Evolutionary conservation across 2,888 invertebrate species (phyloP), one percentile per base, ranked within the genome.

Genomic region (Ectropis crepuscularia): DNA sequence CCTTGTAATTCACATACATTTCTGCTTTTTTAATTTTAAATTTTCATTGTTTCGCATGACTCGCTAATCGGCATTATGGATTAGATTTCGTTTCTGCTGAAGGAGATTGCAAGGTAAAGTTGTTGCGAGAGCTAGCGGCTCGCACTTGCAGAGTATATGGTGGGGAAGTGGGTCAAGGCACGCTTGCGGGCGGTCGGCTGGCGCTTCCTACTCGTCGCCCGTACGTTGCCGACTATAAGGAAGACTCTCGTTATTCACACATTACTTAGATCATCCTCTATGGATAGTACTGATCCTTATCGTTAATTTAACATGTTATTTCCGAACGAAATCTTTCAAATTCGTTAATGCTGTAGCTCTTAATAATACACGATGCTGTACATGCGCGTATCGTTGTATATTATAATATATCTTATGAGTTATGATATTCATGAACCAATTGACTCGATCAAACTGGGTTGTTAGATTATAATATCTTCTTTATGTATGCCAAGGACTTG

Each of bases 161-260:
- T 79, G 80, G 75, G 74, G 74, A 90, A 88, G 84, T 90, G 82
- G 90, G 92, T 91, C 92, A 92, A 92, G 92, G 92, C 88, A 75
- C 78, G 74, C 71, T 79, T 76, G 83, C 81, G 76, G 83, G 79
- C 84, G 81, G 82, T 77, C 83, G 80, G 79, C 70, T 78, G 73
- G 74, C 81, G 88, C 88, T 90, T 90, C 90, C 90, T 92, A 86
- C 86, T 83, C 74, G 75, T 75, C 67, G 61, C 45, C 47, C 46
- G 68, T 74, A 76, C 69, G 75, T 71, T 70, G 73, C 46, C 69
- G 72, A 72, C 72, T 77, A 85, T 79, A 78, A 89, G 89, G 90
- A 91, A 89, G 87, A 78, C 80, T 77, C 85, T 88, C 80, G 82
- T 90, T 89, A 88, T 76, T 79, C 75, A 69, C 74, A 78, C 78